A percentile compares a stretch with the other conserved stretches of the same genome.
Conservation (phyloP, 2,888 invertebrate species). For the Pammene fasciana region DNA sequence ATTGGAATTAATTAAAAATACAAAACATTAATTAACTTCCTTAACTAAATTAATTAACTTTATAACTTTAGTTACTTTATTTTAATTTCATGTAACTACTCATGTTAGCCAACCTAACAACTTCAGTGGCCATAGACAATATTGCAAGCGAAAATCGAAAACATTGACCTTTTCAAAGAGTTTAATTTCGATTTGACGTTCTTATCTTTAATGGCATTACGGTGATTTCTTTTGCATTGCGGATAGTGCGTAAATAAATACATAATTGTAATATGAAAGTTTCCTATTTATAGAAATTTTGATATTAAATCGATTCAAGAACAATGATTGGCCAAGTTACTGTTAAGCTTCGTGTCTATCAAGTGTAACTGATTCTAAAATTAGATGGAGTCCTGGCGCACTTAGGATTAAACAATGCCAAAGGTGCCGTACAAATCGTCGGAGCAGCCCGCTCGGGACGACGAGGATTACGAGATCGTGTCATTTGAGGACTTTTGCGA, state of each 20-base stretch:
- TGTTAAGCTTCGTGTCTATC: slow-evolving; percentile 20
- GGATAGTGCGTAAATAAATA: slow-evolving; percentile 34
- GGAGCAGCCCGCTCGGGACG: slow-evolving; percentile 69
- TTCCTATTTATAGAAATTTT: not conserved
- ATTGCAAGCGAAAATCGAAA: slow-evolving; percentile 13
- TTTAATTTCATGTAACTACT: not conserved
- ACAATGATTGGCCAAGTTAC: slow-evolving; percentile 11
- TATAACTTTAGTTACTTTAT: no score
- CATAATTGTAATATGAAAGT: slow-evolving; percentile 18
- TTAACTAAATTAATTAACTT: no score
- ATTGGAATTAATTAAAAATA: no score
- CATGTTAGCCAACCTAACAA: slow-evolving; percentile 1
- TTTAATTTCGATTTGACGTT: slow-evolving; percentile 28
- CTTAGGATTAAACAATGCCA: slow-evolving; percentile 64
- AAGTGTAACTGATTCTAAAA: slow-evolving; percentile 47
- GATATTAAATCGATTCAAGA: not conserved
- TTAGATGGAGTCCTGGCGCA: slow-evolving; percentile 46
- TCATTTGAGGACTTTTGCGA: slow-evolving; percentile 85
- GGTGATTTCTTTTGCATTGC: slow-evolving; percentile 19
- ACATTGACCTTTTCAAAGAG: slow-evolving; percentile 18
- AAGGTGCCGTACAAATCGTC: slow-evolving; percentile 76
- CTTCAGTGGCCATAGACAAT: slow-evolving; percentile 22
- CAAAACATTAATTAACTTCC: no score
- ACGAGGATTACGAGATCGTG: slow-evolving; percentile 80
- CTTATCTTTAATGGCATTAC: slow-evolving; percentile 14